phyloP scores from a whole-genome alignment of 2,797 vertebrate genomes.

The Salarias fasciatus region DNA sequence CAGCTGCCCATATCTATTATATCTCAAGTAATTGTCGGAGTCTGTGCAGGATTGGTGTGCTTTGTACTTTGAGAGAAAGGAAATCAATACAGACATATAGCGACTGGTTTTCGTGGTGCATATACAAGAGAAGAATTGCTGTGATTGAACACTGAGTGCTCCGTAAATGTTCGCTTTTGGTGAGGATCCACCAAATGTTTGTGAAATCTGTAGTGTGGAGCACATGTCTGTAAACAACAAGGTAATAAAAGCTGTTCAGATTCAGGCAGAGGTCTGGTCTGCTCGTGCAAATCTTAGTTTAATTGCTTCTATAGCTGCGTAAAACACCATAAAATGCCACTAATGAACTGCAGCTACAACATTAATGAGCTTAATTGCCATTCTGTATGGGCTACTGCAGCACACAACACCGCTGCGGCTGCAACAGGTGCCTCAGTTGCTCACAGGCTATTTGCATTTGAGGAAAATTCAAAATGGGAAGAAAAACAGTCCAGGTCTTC shows the following conservation, averaged over 20 bases:
- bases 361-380: slow-evolving; percentile 2
- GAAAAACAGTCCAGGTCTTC: slow-evolving; percentile 4
- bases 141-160: neutral
- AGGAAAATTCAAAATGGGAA: slow-evolving; percentile 5
- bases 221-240: neutral
- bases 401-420: neutral
- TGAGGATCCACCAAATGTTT: neutral
- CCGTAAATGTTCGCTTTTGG: neutral
- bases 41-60: neutral
- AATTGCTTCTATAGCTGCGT: neutral
- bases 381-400: neutral
- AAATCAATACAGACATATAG: neutral
- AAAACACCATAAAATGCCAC: neutral
- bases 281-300: neutral
- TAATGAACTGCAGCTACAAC: neutral
- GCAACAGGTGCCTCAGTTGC: neutral
- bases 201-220: neutral
- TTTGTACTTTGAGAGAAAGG: neutral
- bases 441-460: slow-evolving; percentile 33
- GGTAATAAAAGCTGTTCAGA: neutral
- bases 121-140: neutral
- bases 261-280: neutral
- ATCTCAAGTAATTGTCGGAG: neutral
- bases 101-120: no score
- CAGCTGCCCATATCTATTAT: neutral